phyloP scores from a whole-genome alignment of 2,797 vertebrate species.

The Acridotheres tristis region DNA sequence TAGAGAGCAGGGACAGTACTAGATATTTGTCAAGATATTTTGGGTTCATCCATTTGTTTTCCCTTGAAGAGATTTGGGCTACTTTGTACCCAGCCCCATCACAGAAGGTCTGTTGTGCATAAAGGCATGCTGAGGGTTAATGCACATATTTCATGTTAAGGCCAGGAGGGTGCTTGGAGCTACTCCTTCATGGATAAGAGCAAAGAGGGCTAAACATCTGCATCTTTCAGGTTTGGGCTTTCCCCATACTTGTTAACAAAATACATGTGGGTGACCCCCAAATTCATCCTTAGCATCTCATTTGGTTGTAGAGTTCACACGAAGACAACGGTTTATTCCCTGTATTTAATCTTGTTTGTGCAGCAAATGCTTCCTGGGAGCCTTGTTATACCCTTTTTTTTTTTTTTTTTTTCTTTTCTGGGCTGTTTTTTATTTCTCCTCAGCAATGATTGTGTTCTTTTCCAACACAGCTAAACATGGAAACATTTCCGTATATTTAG shows the following conservation, averaged over 20 bases:
- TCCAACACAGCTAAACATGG: constrained; percentile 56
- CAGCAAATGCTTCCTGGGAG: not conserved
- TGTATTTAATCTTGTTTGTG: not conserved
- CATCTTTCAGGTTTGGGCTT: not conserved
- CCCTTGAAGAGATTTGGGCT: not conserved
- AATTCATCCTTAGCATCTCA: not conserved
- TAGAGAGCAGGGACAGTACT: not conserved
- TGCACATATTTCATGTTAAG: not conserved
- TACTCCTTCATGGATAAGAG: not conserved
- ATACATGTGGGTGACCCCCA: not conserved
- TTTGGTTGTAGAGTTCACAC: not conserved
- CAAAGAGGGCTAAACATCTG: not conserved
- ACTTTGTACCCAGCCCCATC: not conserved
- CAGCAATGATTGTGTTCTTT: constrained; percentile 25
- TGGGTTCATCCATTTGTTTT: not conserved
- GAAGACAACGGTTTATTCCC: not conserved
- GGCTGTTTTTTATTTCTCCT: constrained; percentile 6
- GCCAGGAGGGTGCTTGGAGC: not conserved
- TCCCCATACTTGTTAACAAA: not conserved
- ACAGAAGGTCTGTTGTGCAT: not conserved
- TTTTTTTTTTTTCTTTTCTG: not conserved
- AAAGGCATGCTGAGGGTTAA: rapidly evolving
- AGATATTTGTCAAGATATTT: not conserved
- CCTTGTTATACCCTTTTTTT: not conserved
- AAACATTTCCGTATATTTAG: constrained; percentile 45